Conservation (phyloP, 2,797 vertebrate genomes). For the Anas flavirostris region DNA sequence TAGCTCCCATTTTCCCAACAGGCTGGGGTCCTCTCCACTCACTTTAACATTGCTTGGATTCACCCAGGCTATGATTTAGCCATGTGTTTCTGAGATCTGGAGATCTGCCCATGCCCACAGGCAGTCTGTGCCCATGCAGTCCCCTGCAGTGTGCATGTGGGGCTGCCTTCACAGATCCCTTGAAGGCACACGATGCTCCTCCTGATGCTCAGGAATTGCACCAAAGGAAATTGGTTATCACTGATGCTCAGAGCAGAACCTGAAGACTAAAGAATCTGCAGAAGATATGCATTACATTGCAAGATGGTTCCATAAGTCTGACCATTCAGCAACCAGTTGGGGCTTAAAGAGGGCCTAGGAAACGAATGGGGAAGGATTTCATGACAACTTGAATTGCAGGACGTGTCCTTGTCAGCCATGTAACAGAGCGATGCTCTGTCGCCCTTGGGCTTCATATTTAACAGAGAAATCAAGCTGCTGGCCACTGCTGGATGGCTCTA, state of each 20-base stretch:
- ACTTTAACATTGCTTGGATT: neutral
- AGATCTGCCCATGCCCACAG: neutral
- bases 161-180: too few species aligned
- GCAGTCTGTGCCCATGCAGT: neutral
- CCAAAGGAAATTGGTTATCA: neutral
- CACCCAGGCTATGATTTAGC: neutral
- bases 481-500: fast-evolving
- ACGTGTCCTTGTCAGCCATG: neutral
- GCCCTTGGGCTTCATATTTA: neutral
- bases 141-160: neutral
- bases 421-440: neutral
- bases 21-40: neutral
- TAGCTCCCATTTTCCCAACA: neutral
- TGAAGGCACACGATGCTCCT: fast-evolving
- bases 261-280: fast-evolving
- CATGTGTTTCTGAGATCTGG: neutral
- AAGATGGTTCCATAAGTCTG: fast-evolving
- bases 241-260: neutral
- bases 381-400: neutral
- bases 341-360: neutral
- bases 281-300: neutral
- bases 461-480: neutral
- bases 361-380: neutral
- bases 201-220: neutral
- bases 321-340: neutral